Evolutionary conservation across 2,797 vertebrate genomes (phyloP), one percentile per base, ranked within the genome.

Genomic region (Buphagus erythrorhynchus): DNA sequence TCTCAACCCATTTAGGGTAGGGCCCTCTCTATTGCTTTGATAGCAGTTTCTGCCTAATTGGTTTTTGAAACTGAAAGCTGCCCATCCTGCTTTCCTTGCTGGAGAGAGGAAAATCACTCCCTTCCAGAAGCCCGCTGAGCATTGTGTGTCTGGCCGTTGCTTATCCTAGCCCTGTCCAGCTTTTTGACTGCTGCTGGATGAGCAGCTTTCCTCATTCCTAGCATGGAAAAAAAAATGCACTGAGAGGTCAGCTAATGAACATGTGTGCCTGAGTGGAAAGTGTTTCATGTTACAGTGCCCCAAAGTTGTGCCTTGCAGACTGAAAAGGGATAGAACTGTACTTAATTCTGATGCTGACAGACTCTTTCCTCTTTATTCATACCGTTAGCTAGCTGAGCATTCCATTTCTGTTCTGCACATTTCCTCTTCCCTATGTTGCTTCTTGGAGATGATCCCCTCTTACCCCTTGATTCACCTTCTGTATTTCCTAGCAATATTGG

Each of bases 11-110:
- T 19, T 42, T 74, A 95, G 95, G 94, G 95, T 90, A 95, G 96
- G 96, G 96, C 96, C 81, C 29, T 96, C 57, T 81, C 65, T 93
- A 33, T 86, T 95, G 90, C 96, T 94, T 93, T 90, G 93, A 95
- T 96, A 97, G 94, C 92, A 96, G 90, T 97, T 97, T 95, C 95
- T 95, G 51, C 91, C 83, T 97, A 95, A 95, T 96, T 91, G 95
- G 90, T 90, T 95, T 84, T 76, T 91, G 93, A 90, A 94, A 92
- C 94, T 88, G 86, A 88, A 96, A 97, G 94, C 94, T 1, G 48
- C 87, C 84, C 72, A 74, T 96, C 88, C 89, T 92, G 94, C 96
- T 97, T 63, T 94, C 93, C 87, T 88, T 91, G 94, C 89, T 90
- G 94, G 75, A 88, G 90, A 95, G 88, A 73, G 51, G 79, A 63